Base-by-base conservation (phyloP, 2,888 invertebrate genomes). In the Phragmatobia fuliginosa region DNA sequence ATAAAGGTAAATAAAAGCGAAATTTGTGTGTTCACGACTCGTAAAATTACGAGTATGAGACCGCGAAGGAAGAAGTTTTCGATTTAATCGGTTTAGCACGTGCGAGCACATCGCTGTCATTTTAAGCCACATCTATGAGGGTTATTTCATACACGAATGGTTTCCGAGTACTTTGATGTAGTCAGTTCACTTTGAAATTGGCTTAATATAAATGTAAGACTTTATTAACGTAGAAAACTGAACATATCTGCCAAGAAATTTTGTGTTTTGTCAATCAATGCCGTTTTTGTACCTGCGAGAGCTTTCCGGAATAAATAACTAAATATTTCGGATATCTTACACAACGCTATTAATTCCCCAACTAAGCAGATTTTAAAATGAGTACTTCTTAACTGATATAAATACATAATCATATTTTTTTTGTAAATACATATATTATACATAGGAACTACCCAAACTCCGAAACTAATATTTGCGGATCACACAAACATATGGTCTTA, bases 111-210 rank as follows among this genome's bases (percentile, higher is more conserved):
- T 79, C 79, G 76, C 70, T 41, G 66, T 79, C 62, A 80, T 81
- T 85, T 81, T 77, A 74, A 77, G 73, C 72, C 68, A 71, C 69
- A 74, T 64, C 70, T 71, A 68, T 63, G 64, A 77, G 69, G 65
- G 80, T 83, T 85, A 88, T 88, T 86, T 84, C 81, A 83, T 84
- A 86, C 87, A 76, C 75, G 83, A 83, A 83, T 74, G 76, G 77
- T 82, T 87, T 85, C 72, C 79, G 79, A 85, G 87, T 87, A 85
- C 83, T 83, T 81, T 80, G 79, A 85, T 80, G 75, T 77, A 72
- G 75, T 71, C 58, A 67, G 77, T 74, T 75, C 66, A 64, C 67
- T 66, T 65, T 61, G 49, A 67, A 76, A 79, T 78, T 74, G 74
- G 67, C 72, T 78, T 78, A 81, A 78, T 73, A 75, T 74, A 71